phyloP scores from a whole-genome alignment of 2,888 invertebrate genomes.

The Dicranocentrus wangi region DNA sequence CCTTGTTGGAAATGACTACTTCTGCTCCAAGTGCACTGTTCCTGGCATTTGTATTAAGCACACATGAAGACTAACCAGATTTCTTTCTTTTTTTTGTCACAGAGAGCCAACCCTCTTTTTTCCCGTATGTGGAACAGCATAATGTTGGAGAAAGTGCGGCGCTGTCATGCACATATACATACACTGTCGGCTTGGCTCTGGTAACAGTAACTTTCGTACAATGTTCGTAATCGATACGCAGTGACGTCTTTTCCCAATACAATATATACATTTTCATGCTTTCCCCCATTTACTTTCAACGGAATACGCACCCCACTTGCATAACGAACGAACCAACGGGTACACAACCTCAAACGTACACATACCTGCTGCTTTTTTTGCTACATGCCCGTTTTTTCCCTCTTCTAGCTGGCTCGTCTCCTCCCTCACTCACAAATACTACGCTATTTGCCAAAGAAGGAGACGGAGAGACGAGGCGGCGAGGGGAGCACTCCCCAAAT shows the following conservation, averaged over 20 bases:
- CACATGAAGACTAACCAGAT: not conserved
- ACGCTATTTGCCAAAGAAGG: too few species aligned
- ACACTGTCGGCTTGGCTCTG: too few species aligned
- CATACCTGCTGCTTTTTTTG: too few species aligned
- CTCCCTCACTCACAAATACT: too few species aligned
- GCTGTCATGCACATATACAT: not conserved
- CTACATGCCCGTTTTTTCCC: too few species aligned
- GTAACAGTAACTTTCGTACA: too few species aligned
- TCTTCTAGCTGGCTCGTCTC: too few species aligned
- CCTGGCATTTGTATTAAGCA: not conserved
- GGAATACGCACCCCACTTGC: not conserved
- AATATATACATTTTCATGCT: slow-evolving; percentile 18
- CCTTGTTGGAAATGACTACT: not conserved
- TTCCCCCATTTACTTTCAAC: not conserved
- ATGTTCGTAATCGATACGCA: slow-evolving; percentile 38
- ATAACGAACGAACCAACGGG: too few species aligned
- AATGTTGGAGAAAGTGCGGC: not conserved
- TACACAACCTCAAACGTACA: too few species aligned
- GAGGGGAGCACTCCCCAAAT: too few species aligned
- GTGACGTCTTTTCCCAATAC: slow-evolving; percentile 52
- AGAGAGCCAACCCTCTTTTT: not conserved
- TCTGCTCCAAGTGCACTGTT: not conserved
- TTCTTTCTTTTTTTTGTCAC: too few species aligned
- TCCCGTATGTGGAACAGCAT: not conserved
- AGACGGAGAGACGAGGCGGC: too few species aligned